These are phyloP conservation scores for Redunca redunca DNA, from an alignment of 2,113 vertebrate species.

Conservation along the genomic window DNA sequence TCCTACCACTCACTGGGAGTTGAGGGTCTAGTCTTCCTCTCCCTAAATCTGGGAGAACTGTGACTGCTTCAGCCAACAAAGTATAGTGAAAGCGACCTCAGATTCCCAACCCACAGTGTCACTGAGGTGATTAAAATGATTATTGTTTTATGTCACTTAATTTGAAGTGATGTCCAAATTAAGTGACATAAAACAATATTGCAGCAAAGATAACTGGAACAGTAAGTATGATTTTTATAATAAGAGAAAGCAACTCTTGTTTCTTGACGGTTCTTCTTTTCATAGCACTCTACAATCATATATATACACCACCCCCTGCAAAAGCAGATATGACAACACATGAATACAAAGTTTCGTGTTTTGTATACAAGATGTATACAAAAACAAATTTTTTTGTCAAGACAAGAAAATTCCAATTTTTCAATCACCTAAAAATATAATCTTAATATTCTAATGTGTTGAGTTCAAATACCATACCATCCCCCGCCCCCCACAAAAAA, in stretches of 20 bases:
- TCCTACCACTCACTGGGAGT: not conserved
- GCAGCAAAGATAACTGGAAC: not conserved
- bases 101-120: slow-evolving; percentile 20
- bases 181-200: not conserved
- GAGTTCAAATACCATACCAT: not conserved
- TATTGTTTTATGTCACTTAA: slow-evolving; percentile 1
- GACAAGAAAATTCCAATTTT: not conserved
- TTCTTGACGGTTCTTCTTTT: not conserved
- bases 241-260: not conserved
- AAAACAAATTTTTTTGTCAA: not conserved
- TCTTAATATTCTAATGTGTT: not conserved
- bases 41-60: not conserved
- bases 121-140: not conserved
- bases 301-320: not conserved
- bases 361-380: not conserved
- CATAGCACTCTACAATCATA: not conserved
- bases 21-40: not conserved
- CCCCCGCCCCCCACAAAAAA: not conserved
- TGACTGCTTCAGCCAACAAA: not conserved
- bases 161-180: not conserved
- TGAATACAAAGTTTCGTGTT: not conserved
- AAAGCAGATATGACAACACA: not conserved
- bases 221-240: not conserved
- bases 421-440: not conserved
- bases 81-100: not conserved